Evolutionary conservation across 2,113 vertebrate genomes (phyloP).

Genomic region (Menura novaehollandiae): DNA sequence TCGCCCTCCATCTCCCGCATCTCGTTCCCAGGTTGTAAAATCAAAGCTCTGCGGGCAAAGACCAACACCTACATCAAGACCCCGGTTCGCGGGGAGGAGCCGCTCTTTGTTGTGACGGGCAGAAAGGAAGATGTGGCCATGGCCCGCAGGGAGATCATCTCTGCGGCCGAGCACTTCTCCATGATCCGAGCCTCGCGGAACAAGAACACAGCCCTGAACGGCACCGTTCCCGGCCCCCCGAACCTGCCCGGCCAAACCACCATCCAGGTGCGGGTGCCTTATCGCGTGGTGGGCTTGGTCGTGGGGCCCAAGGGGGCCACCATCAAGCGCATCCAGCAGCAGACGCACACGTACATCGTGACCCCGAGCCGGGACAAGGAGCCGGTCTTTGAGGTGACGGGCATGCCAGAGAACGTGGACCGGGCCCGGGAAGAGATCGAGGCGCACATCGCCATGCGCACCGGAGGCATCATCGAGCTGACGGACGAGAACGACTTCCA

Average conservation of each 20-base stretch:
- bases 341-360: conserved; percentile 97
- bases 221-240: conserved; percentile 86
- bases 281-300: conserved; percentile 93
- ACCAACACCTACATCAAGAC: conserved; percentile 99
- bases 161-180: conserved; percentile 95
- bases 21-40: conserved; percentile 88
- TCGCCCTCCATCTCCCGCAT: neutral
- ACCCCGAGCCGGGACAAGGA: conserved; percentile 96
- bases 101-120: conserved; percentile 97
- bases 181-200: conserved; percentile 95
- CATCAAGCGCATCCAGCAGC: conserved; percentile 96
- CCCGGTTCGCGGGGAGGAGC: conserved; percentile 95
- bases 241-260: conserved; percentile 95
- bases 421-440: conserved; percentile 94
- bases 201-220: conserved; percentile 86
- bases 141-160: conserved; percentile 97
- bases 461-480: conserved; percentile 89
- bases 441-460: conserved; percentile 94
- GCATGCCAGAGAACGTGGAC: conserved; percentile 97
- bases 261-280: conserved; percentile 96
- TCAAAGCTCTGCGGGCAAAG: conserved; percentile 96
- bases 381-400: conserved; percentile 94
- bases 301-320: conserved; percentile 96
- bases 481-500: conserved; percentile 97
- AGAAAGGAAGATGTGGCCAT: conserved; percentile 96